Evolutionary conservation across 2,113 vertebrate genomes (phyloP), one percentile per base, ranked within the genome.

Genomic region (Tachycineta bicolor): DNA sequence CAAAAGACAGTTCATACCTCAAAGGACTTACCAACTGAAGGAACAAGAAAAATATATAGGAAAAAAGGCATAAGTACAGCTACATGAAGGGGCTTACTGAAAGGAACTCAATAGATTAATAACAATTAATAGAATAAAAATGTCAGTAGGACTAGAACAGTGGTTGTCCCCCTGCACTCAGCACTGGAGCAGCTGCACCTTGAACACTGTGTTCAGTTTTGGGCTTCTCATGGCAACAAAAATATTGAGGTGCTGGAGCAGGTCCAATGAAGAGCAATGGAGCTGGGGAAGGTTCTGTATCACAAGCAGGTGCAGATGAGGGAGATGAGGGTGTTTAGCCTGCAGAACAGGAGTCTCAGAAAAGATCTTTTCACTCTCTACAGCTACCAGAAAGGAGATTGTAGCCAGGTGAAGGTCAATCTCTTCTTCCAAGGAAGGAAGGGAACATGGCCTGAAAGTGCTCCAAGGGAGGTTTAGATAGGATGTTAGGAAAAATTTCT

Each of bases 201-300:
- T 25, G 17, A 59, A 44, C 10, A n/a, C 6, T 39, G 28, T 39
- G 12, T 23, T 59, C 6, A 29, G 16, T 26, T 44, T 49, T 78
- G 25, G 44, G 16, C 16, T 13, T 11, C 22, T 55, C 31, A 21
- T 8, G 4, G 1, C 14, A 37, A 34, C 11, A 56, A 5, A 18
- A 24, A 12, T 1, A 3, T 6, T 14, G 21, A 68, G 26, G 17
- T 12, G 14, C 11, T 33, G 21, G 31, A 49, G 4, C 8, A 2
- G 4, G 8, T 43, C 19, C 60, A 56, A 7, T 50, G 49, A 49
- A 52, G 14, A 5, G 4, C 23, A n/a, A 0, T 0, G 2, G 2
- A 39, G 8, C 23, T 71, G 14, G 6, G 14, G 33, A 37, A 3
- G 17, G 23, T 8, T 26, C 12, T 91, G n/a, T 23, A 67, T 12